These are phyloP conservation scores for Chelon labrosus DNA, from an alignment of 2,797 vertebrate species.

Conservation along the genomic window DNA sequence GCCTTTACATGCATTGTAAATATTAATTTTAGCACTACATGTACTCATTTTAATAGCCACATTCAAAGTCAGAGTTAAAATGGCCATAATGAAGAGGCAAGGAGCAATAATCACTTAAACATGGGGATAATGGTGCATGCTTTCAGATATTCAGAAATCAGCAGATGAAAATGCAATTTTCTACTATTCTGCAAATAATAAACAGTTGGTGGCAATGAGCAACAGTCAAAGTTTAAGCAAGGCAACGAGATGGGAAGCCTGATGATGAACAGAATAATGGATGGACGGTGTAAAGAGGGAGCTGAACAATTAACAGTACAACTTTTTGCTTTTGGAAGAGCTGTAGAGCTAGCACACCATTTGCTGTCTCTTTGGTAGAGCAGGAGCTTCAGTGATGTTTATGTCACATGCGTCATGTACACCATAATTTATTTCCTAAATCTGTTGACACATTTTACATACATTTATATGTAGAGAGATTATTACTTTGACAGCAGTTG, in stretches of 20 bases:
- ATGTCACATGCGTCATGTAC: too few species aligned
- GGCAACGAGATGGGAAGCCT: neutral
- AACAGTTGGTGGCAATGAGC: neutral
- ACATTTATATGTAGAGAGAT: too few species aligned
- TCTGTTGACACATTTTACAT: too few species aligned
- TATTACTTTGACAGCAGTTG: too few species aligned
- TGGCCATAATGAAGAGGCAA: neutral
- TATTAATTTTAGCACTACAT: too few species aligned
- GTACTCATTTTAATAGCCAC: too few species aligned
- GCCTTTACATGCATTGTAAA: too few species aligned
- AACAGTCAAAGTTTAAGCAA: neutral
- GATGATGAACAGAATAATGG: neutral
- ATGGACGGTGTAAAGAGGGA: neutral
- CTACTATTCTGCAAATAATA: neutral
- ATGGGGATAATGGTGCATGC: neutral
- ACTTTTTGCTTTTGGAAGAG: neutral
- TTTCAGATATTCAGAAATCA: neutral
- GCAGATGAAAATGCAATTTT: neutral
- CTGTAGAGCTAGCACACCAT: too few species aligned
- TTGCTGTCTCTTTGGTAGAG: too few species aligned
- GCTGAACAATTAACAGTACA: neutral
- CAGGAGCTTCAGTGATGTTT: too few species aligned
- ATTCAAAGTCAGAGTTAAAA: neutral
- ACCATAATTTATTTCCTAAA: too few species aligned
- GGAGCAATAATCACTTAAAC: neutral